Percentiles rank a stretch among this genome's conserved stretches.
Conservation (phyloP, 2,797 vertebrate genomes). For the Oceanodroma leucorhoa region DNA sequence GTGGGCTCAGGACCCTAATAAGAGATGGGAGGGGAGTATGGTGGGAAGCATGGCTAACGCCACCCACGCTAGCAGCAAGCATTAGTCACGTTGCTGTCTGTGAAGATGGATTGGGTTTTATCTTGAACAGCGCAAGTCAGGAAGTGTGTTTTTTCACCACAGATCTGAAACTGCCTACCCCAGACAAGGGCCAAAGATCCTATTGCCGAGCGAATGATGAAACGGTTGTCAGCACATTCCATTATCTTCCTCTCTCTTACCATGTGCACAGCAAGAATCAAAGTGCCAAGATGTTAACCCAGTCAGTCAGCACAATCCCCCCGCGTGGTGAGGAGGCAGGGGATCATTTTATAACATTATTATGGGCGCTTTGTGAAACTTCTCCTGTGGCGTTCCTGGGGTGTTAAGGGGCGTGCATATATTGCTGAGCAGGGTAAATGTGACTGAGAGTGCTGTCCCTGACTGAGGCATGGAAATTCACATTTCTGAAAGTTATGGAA, state of each 20-base stretch:
- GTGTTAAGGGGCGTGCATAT: background rate
- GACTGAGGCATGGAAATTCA: background rate
- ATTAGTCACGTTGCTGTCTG: background rate
- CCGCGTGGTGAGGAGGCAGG: rapidly evolving
- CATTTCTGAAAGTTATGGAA: background rate
- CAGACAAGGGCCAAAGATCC: background rate
- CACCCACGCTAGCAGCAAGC: rapidly evolving
- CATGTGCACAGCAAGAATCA: background rate
- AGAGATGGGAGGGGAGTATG: background rate
- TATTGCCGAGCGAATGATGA: background rate
- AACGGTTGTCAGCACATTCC: background rate
- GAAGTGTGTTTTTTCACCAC: background rate
- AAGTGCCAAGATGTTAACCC: background rate
- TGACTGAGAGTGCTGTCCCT: background rate
- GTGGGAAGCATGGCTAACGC: background rate
- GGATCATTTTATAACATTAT: background rate
- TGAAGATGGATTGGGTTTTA: background rate
- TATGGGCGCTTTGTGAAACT: background rate
- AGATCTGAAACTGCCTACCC: background rate
- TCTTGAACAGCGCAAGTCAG: background rate
- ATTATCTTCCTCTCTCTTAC: slow-evolving; percentile 10
- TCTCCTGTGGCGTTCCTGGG: background rate
- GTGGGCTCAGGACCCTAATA: background rate
- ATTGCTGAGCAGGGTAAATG: background rate
- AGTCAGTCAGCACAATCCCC: background rate